phyloP scores from a whole-genome alignment of 2,113 vertebrate species.

The Xenotilapia caudafasciata region DNA sequence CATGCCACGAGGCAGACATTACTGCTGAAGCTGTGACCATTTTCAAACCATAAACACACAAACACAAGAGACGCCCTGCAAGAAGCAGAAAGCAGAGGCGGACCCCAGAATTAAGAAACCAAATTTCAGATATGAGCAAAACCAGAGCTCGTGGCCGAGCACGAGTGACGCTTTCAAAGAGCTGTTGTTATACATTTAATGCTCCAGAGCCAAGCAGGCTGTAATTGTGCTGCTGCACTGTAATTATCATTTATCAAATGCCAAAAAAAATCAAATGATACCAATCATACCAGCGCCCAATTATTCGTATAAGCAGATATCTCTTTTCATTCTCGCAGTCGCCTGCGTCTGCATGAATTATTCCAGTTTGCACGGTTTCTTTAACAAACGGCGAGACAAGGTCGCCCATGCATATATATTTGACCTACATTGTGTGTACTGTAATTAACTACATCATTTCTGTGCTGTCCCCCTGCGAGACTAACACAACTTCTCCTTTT shows the following conservation, averaged over 20 bases:
- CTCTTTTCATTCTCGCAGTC: not conserved
- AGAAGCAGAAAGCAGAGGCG: not conserved
- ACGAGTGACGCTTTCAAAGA: not conserved
- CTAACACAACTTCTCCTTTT: slow-evolving; percentile 26
- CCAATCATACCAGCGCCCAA: not conserved
- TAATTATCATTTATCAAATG: slow-evolving; percentile 13
- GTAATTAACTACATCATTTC: not conserved
- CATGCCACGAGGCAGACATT: not conserved
- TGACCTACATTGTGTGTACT: not conserved
- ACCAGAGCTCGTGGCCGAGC: not conserved
- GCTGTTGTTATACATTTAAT: slow-evolving; percentile 1
- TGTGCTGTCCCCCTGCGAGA: not conserved
- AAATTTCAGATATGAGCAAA: slow-evolving; percentile 1
- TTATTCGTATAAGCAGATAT: not conserved
- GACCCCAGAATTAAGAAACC: not conserved
- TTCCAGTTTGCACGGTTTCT: not conserved
- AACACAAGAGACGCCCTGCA: not conserved
- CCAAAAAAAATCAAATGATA: not conserved
- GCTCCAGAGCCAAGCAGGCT: not conserved
- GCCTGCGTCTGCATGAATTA: not conserved
- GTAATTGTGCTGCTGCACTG: not conserved
- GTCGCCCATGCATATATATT: not conserved
- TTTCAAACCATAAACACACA: not conserved
- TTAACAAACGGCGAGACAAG: not conserved
- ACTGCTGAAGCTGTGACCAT: not conserved